A percentile compares a stretch with the other conserved stretches of the same genome.
Conservation (phyloP, 2,797 vertebrate species). For the Aplochiton taeniatus region DNA sequence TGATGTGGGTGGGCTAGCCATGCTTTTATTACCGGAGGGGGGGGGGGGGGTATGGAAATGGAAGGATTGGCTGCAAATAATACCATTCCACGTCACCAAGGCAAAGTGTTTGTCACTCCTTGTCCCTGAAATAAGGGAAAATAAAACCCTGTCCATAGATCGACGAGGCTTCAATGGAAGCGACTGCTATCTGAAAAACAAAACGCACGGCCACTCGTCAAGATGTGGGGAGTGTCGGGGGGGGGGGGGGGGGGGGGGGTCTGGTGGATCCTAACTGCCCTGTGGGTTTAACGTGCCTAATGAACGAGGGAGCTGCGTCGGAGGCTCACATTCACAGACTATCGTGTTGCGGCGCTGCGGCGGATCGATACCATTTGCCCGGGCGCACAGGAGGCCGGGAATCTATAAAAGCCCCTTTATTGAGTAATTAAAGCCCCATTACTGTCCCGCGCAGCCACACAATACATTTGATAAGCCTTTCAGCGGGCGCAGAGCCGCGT, state of each 20-base stretch:
- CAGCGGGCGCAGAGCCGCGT: slow-evolving; percentile 80
- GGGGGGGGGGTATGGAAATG: too few species aligned
- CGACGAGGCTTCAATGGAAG: neutral
- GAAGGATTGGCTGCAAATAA: too few species aligned
- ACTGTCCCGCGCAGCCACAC: slow-evolving; percentile 93
- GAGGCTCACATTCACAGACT: slow-evolving; percentile 92
- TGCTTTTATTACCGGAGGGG: too few species aligned
- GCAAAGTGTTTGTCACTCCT: too few species aligned
- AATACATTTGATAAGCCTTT: slow-evolving; percentile 97
- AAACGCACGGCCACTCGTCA: too few species aligned
- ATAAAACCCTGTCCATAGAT: neutral
- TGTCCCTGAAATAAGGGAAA: too few species aligned
- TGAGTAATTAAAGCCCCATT: slow-evolving; percentile 99
- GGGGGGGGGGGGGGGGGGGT: too few species aligned
- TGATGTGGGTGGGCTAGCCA: too few species aligned
- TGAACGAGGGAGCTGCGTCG: slow-evolving; percentile 76
- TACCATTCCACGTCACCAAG: too few species aligned
- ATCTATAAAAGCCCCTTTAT: slow-evolving; percentile 97
- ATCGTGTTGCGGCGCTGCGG: slow-evolving; percentile 90
- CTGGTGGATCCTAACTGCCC: slow-evolving; percentile 52
- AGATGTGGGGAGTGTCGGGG: too few species aligned
- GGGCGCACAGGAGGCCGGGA: slow-evolving; percentile 89
- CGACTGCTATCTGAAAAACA: too few species aligned
- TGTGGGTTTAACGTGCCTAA: slow-evolving; percentile 68
- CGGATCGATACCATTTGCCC: slow-evolving; percentile 97